Conservation (phyloP, 2,797 vertebrate genomes). For the Mormyrops boulengeri region DNA sequence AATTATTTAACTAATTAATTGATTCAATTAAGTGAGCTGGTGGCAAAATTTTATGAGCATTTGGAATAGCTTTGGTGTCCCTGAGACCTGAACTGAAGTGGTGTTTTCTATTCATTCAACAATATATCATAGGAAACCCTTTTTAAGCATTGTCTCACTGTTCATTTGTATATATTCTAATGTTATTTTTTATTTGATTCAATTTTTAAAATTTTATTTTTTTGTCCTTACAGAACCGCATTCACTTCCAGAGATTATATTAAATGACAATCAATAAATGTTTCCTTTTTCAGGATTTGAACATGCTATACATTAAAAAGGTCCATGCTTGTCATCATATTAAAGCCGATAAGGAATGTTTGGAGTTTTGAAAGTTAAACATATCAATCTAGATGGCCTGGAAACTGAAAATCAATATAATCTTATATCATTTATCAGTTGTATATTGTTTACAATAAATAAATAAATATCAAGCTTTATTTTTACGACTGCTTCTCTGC, state of each 20-base stretch:
- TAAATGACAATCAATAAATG: background rate
- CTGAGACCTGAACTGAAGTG: background rate
- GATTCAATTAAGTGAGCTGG: background rate
- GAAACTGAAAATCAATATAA: background rate
- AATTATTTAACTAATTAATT: background rate
- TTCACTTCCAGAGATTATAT: background rate
- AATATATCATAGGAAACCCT: background rate
- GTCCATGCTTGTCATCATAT: background rate
- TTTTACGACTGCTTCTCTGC: background rate
- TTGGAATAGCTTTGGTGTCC: background rate
- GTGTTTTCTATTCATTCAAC: background rate
- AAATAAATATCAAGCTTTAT: background rate
- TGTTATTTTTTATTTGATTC: background rate
- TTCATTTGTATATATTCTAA: background rate
- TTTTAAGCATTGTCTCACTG: background rate
- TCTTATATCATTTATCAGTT: background rate
- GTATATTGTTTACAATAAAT: background rate
- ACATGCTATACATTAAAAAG: background rate
- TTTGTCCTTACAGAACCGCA: background rate
- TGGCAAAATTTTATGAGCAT: background rate
- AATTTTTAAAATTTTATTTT: background rate
- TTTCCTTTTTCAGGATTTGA: background rate
- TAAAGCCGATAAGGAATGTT: background rate
- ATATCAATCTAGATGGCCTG: background rate
- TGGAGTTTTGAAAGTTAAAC: background rate